Conservation (phyloP, 2,888 invertebrate genomes). For the Drosophila suboccidentalis region DNA sequence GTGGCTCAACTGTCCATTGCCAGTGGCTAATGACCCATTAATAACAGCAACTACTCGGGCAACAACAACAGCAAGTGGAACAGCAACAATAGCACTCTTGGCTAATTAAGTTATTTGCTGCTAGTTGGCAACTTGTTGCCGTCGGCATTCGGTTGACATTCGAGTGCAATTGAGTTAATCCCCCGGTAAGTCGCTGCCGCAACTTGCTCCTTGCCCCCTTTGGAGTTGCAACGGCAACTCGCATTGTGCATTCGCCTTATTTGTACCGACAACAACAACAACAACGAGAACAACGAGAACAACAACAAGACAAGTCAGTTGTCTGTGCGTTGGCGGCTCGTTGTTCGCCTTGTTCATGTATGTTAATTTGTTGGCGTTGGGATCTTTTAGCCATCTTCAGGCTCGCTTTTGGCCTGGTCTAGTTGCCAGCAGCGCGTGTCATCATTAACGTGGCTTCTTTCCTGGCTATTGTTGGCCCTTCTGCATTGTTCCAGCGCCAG, state of each 20-base stretch:
- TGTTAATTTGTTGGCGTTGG: slow-evolving; percentile 78
- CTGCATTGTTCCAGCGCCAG: slow-evolving; percentile 51
- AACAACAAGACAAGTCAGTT: slow-evolving; percentile 34
- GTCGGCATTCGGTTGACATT: slow-evolving; percentile 72
- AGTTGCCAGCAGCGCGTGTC: slow-evolving; percentile 77
- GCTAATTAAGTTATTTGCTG: slow-evolving; percentile 79
- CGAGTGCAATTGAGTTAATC: slow-evolving; percentile 82
- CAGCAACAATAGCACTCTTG: slow-evolving; percentile 50
- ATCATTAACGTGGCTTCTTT: slow-evolving; percentile 75
- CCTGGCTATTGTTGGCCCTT: slow-evolving; percentile 61
- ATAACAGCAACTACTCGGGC: slow-evolving; percentile 28
- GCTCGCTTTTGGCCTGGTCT: slow-evolving; percentile 46
- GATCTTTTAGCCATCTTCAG: slow-evolving; percentile 50
- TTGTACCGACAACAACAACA: slow-evolving; percentile 77
- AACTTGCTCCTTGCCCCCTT: slow-evolving; percentile 12
- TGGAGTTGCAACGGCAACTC: slow-evolving; percentile 43
- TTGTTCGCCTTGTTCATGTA: slow-evolving; percentile 65
- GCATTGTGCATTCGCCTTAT: slow-evolving; percentile 79
- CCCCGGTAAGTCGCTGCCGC: slow-evolving; percentile 59
- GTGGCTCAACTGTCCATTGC: slow-evolving; percentile 4
- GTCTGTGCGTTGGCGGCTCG: slow-evolving; percentile 70
- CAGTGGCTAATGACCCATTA: slow-evolving; percentile 47
- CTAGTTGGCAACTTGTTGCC: slow-evolving; percentile 72
- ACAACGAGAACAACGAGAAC: slow-evolving; percentile 30
- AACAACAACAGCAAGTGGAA: slow-evolving; percentile 35